A percentile compares a stretch with the other conserved stretches of the same genome.
Conservation (phyloP, 2,797 vertebrate species). For the Acipenser ruthenus region DNA sequence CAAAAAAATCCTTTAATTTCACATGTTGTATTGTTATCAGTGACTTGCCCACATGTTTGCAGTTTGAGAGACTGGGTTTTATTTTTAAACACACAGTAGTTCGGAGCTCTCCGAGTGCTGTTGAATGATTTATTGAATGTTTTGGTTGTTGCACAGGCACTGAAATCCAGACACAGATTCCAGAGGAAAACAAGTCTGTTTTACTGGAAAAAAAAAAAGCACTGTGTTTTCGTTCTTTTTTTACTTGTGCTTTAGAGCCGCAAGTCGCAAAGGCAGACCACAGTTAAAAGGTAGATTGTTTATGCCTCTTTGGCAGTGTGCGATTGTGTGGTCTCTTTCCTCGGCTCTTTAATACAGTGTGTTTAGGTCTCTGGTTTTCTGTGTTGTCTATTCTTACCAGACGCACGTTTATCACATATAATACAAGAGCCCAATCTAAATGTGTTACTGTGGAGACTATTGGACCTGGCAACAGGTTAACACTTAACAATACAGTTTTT, state of each 20-base stretch:
- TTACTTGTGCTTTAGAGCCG: neutral
- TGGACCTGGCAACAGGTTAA: neutral
- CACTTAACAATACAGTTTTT: slow-evolving; percentile 13
- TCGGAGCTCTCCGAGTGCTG: neutral
- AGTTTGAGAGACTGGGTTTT: slow-evolving; percentile 7
- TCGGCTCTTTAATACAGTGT: neutral
- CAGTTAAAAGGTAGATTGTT: neutral
- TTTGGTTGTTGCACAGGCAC: slow-evolving; percentile 4
- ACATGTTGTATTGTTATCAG: slow-evolving; percentile 3
- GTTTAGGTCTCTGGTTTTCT: no score
- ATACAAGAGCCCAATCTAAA: neutral
- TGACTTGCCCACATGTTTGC: slow-evolving; percentile 11
- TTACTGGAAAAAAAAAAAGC: slow-evolving; percentile 5
- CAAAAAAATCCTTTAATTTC: neutral
- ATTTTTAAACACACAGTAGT: neutral
- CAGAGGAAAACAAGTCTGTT: slow-evolving; percentile 1
- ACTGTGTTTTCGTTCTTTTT: slow-evolving; percentile 3
- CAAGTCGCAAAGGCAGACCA: no score
- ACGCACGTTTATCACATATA: neutral
- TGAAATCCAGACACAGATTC: slow-evolving; percentile 7
- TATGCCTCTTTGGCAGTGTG: neutral
- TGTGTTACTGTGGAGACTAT: neutral
- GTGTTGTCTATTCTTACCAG: no score
- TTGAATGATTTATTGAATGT: slow-evolving; percentile 15
- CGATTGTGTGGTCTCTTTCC: neutral